Percentiles rank a stretch among this genome's conserved stretches.
Conservation (phyloP, 2,113 vertebrate species). For the Siniperca chuatsi region DNA sequence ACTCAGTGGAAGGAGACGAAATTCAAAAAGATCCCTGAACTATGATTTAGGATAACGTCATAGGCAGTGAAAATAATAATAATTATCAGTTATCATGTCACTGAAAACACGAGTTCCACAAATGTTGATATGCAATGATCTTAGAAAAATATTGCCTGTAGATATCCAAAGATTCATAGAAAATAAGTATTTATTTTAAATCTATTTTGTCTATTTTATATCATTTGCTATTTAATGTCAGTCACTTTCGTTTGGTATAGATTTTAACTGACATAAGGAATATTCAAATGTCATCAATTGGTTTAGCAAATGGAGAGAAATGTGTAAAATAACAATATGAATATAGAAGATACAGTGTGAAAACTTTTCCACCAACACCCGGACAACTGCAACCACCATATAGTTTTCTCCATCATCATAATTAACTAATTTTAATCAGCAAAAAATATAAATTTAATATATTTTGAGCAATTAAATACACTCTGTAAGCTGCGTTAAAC, state of each 20-base stretch:
- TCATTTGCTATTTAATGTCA: conserved; percentile 17
- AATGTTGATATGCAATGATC: neutral
- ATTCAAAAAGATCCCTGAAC: conserved; percentile 49
- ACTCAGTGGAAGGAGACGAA: conserved; percentile 59
- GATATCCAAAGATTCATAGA: neutral
- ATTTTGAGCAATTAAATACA: neutral
- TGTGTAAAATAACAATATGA: neutral
- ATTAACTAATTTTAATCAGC: neutral
- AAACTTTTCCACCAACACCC: neutral
- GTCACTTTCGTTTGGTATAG: conserved; percentile 2
- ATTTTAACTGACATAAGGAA: conserved; percentile 15
- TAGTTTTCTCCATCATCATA: conserved; percentile 9
- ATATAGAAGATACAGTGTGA: neutral
- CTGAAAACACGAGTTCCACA: neutral
- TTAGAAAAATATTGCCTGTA: neutral
- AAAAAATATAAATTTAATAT: neutral
- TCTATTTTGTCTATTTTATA: neutral
- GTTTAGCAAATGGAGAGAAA: neutral
- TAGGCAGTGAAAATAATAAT: neutral
- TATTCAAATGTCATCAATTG: conserved; percentile 1
- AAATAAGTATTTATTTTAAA: neutral
- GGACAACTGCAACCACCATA: neutral
- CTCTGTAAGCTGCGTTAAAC: neutral
- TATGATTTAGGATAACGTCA: conserved; percentile 54
- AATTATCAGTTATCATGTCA: neutral